phyloP scores from a whole-genome alignment of 2,113 vertebrate genomes.

The Xiphias gladius region DNA sequence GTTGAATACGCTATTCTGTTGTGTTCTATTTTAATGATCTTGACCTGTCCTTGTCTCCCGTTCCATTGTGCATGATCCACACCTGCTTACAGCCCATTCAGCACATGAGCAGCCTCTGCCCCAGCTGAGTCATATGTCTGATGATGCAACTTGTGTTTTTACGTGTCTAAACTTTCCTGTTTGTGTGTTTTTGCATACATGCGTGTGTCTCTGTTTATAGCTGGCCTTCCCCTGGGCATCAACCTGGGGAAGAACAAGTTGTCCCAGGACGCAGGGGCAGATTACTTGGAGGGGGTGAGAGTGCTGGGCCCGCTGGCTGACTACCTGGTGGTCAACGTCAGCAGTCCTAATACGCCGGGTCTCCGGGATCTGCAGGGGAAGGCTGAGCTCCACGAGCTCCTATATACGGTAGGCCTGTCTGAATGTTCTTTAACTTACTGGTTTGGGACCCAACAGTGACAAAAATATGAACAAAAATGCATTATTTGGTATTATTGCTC shows the following conservation, averaged over 20 bases:
- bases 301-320: slow-evolving; percentile 92
- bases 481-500: neutral
- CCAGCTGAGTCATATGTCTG: slow-evolving; percentile 59
- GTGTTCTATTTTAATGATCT: slow-evolving; percentile 18
- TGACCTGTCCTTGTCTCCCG: slow-evolving; percentile 49
- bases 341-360: slow-evolving; percentile 95
- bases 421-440: neutral
- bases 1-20: neutral
- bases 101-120: slow-evolving; percentile 41
- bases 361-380: slow-evolving; percentile 92
- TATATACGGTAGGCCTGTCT: slow-evolving; percentile 85
- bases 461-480: neutral
- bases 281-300: slow-evolving; percentile 90
- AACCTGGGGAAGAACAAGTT: slow-evolving; percentile 97
- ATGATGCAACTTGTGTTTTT: slow-evolving; percentile 52
- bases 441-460: neutral
- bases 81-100: slow-evolving; percentile 43
- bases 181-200: slow-evolving; percentile 26
- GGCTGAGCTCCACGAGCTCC: slow-evolving; percentile 86
- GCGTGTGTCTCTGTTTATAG: slow-evolving; percentile 77
- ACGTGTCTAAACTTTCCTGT: slow-evolving; percentile 32
- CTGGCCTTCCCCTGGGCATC: slow-evolving; percentile 92
- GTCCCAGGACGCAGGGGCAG: slow-evolving; percentile 88
- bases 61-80: slow-evolving; percentile 37
- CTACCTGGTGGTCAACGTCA: slow-evolving; percentile 96